Conservation (phyloP, 2,797 vertebrate species). For the Dryobates pubescens region DNA sequence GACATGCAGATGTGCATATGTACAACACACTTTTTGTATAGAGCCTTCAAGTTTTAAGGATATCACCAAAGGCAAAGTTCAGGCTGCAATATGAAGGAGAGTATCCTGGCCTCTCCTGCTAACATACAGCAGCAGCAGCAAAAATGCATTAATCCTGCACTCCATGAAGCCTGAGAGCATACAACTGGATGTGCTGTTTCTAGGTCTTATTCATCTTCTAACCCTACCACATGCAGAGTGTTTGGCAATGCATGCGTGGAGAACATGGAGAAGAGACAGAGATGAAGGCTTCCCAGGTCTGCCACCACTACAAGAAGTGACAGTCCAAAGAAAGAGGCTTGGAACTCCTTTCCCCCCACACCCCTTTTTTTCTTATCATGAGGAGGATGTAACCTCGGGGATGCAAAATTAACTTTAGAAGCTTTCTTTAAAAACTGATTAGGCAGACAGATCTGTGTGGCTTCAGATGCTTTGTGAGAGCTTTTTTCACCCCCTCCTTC, state of each 20-base stretch:
- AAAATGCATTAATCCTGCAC: neutral
- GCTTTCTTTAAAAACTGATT: constrained; percentile 23
- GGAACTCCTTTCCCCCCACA: neutral
- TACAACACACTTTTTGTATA: neutral
- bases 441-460: neutral
- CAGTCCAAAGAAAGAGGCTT: neutral
- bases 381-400: neutral
- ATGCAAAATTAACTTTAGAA: neutral
- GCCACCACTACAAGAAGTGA: neutral
- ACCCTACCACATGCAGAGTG: rapidly evolving
- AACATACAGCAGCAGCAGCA: neutral
- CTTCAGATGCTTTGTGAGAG: constrained; percentile 17
- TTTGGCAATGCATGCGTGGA: rapidly evolving
- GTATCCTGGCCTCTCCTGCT: neutral
- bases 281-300: neutral
- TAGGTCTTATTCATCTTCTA: neutral
- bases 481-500: neutral
- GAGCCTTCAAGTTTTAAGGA: neutral
- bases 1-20: neutral
- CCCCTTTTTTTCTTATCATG: neutral
- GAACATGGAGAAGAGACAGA: neutral
- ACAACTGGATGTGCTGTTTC: neutral
- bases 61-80: neutral
- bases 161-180: neutral
- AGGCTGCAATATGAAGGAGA: neutral